Percentiles rank a stretch among this genome's conserved stretches.
Evolutionary conservation across 2,888 invertebrate genomes (phyloP).

Genomic region (Amblyjoppa proteus): DNA sequence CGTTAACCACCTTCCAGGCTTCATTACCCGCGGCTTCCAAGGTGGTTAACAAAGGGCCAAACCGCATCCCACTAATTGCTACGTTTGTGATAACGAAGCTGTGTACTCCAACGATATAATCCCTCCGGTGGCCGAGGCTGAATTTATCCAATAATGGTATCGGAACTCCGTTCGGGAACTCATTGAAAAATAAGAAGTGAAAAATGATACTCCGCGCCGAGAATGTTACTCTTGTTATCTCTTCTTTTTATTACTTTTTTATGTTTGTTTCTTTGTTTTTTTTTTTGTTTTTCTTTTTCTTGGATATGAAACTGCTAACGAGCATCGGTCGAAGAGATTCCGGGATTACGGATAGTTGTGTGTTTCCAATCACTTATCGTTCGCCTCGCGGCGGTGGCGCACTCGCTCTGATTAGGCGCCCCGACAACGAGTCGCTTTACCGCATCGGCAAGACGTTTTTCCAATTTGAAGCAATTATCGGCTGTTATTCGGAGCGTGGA

Average conservation of each 20-base stretch:
- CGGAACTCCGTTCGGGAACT: slow-evolving; percentile 1
- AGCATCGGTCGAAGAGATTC: slow-evolving; percentile 17
- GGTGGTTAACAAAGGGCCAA: slow-evolving; percentile 67
- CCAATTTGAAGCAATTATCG: neutral
- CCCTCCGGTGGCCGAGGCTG: neutral
- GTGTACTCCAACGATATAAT: slow-evolving; percentile 21
- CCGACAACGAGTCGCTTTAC: neutral
- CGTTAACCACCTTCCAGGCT: slow-evolving; percentile 61
- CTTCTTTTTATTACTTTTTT: too few relatives aligned
- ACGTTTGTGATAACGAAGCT: slow-evolving; percentile 68
- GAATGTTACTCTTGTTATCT: too few relatives aligned
- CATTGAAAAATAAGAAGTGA: slow-evolving; percentile 22
- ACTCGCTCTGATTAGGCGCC: neutral
- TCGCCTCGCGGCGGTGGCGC: too few relatives aligned
- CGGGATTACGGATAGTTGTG: neutral
- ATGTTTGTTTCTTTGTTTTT: neutral
- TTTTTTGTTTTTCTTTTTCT: neutral
- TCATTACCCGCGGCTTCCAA: slow-evolving; percentile 64
- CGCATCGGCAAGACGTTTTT: neutral
- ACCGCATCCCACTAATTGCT: slow-evolving; percentile 68
- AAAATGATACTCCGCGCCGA: neutral
- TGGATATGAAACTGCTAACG: slow-evolving; percentile 40
- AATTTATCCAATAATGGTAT: slow-evolving; percentile 58
- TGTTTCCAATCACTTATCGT: slow-evolving; percentile 42
- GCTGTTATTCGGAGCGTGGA: neutral